phyloP scores from a whole-genome alignment of 1,140 invertebrate species.

The Procambarus virginalis region DNA sequence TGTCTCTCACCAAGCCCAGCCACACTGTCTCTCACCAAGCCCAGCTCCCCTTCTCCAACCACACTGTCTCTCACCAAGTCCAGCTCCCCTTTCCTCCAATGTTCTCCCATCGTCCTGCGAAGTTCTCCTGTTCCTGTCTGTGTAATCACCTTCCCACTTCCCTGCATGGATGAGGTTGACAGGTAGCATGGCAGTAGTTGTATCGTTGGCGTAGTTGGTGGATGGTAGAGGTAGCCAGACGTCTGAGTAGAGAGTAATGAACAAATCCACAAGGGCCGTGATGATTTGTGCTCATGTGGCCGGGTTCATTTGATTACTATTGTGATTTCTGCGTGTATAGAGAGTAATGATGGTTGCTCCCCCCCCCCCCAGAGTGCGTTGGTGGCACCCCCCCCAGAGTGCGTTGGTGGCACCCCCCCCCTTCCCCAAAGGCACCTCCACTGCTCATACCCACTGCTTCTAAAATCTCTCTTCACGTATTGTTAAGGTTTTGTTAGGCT shows the following conservation, averaged over 20 bases:
- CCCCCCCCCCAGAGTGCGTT: too few relatives aligned
- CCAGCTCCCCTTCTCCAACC: not conserved
- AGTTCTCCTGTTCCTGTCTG: not conserved
- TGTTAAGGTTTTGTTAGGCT: constrained; percentile 10
- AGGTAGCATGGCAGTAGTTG: constrained; percentile 2
- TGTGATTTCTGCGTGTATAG: too few relatives aligned
- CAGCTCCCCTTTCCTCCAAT: not conserved
- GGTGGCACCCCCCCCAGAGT: too few relatives aligned
- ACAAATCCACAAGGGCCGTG: too few relatives aligned
- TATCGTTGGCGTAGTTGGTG: not conserved
- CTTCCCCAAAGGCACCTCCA: too few relatives aligned
- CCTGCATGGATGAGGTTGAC: not conserved
- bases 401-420: too few relatives aligned
- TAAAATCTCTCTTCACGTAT: constrained; percentile 9
- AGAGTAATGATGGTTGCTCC: too few relatives aligned
- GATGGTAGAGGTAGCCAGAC: not conserved
- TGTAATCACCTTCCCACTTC: constrained; percentile 64
- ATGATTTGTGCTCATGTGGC: too few relatives aligned
- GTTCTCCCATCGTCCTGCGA: not conserved
- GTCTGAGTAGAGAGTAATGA: not conserved
- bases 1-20: not conserved
- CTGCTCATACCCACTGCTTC: not conserved
- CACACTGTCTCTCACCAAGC: not conserved
- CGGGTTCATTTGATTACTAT: too few relatives aligned
- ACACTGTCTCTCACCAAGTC: not conserved